These are phyloP conservation scores for Thymelicus sylvestris DNA, from an alignment of 2,888 invertebrate species.

Conservation along the genomic window DNA sequence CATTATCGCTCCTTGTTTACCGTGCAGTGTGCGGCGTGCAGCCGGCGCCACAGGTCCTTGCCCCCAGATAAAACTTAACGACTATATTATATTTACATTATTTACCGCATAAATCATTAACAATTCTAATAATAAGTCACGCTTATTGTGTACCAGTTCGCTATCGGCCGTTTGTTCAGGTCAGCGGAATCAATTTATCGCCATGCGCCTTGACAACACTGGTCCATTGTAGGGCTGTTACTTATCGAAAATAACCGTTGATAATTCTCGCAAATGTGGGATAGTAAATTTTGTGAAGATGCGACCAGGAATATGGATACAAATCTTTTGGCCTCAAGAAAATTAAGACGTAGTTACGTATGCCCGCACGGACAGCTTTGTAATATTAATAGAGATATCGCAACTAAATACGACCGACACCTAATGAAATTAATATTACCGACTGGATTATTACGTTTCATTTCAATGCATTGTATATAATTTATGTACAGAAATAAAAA, in stretches of 20 bases:
- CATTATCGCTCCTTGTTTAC: constrained; percentile 23
- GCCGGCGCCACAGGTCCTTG: constrained; percentile 20
- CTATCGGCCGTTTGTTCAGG: constrained; percentile 9
- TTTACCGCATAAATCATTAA: constrained; percentile 23
- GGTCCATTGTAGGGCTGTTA: neutral
- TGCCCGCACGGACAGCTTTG: no score
- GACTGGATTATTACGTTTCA: no score
- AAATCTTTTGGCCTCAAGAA: no score
- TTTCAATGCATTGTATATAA: neutral
- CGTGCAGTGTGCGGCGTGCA: neutral
- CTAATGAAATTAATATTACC: no score
- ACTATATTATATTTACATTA: constrained; percentile 22
- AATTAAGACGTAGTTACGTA: no score
- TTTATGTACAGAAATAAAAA: neutral
- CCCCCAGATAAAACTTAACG: constrained; percentile 28
- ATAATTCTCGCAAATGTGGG: no score
- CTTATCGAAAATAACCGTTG: no score
- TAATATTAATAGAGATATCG: no score
- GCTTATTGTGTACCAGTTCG: constrained; percentile 11
- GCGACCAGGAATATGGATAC: no score
- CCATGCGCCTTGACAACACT: neutral
- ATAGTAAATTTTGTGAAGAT: no score
- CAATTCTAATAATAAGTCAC: constrained; percentile 34
- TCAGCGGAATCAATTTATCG: constrained; percentile 1
- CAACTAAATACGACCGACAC: no score